Base-by-base conservation (phyloP, 2,888 invertebrate genomes). In the Cyclophora punctaria region DNA sequence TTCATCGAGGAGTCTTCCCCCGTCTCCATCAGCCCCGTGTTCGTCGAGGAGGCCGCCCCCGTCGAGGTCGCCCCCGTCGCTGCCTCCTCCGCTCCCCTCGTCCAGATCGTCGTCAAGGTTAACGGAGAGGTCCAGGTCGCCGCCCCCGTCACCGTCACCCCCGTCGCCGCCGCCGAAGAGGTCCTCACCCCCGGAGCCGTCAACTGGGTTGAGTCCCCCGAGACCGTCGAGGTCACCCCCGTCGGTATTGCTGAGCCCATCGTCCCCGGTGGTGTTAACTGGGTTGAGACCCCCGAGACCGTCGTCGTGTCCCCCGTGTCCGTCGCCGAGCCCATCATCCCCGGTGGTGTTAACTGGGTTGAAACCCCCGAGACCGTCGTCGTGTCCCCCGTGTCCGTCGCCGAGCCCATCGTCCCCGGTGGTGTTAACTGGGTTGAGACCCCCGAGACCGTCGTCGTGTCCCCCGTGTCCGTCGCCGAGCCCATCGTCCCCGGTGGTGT, bases 21-120 rank as follows among this genome's bases (percentile, higher is more conserved):
- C 37, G 41, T 57, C 44, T 53, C 58, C 46, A 56, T 44, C 33
- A 50, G 37, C 5, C 4, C 4, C 5, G 37, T 37, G 4, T 47
- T 44, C 48, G 49, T 4, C 63, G 52, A 57, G 34, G n/a, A 55
- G 1, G 57, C 57, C 4, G 4, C 37, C 37, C 56, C 62, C 37
- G 44, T 57, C 44, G 47, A 7, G 51, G 53, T 44, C 51, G 20
- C 7, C 55, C 6, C 44, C 6, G 33, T 34, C 20, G 44, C 20
- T 5, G 34, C 34, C 34, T 53, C 58, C 35, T 49, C 48, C 48
- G 35, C 63, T 57, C 63, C 67, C 51, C 62, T 70, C 37, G 63
- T 68, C 40, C 67, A 69, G 54, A 69, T 71, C 58, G 65, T 68
- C 52, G 46, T 71, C 51, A 72, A 69, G 63, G 56, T 69, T 48